These are phyloP conservation scores for Todiramphus chloris DNA, from an alignment of 2,113 vertebrate species.

Conservation along the genomic window DNA sequence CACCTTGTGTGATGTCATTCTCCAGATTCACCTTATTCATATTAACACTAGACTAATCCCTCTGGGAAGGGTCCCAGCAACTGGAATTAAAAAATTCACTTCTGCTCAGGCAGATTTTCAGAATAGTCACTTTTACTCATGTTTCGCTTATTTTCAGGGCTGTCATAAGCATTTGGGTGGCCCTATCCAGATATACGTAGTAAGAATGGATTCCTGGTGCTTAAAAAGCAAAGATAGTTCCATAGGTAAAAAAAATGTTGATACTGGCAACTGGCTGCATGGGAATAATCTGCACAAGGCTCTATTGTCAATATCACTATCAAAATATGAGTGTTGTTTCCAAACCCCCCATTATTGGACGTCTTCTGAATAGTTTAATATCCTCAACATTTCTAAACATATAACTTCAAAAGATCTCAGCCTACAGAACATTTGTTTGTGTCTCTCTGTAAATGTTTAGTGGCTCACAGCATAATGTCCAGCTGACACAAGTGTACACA, in stretches of 20 bases:
- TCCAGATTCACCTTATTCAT: not conserved
- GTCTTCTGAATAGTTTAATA: not conserved
- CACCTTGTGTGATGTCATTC: not conserved
- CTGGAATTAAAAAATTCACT: not conserved
- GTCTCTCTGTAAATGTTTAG: slow-evolving; percentile 13
- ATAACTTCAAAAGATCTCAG: not conserved
- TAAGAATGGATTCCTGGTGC: not conserved
- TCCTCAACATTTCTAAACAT: not conserved
- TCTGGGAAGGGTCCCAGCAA: not conserved
- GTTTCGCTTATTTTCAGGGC: not conserved
- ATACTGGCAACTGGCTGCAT: not conserved
- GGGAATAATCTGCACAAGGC: not conserved
- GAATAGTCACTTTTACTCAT: not conserved
- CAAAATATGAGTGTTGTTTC: not conserved
- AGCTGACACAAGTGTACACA: not conserved
- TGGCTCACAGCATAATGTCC: not conserved
- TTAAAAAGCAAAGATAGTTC: not conserved
- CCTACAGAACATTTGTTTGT: not conserved
- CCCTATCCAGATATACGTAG: accelerated
- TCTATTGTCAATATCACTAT: not conserved
- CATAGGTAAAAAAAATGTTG: not conserved
- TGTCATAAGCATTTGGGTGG: not conserved
- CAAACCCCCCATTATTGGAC: not conserved
- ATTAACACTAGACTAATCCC: not conserved
- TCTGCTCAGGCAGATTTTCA: not conserved